phyloP scores from a whole-genome alignment of 2,888 invertebrate species.

The Eumacrocentrus americanus region DNA sequence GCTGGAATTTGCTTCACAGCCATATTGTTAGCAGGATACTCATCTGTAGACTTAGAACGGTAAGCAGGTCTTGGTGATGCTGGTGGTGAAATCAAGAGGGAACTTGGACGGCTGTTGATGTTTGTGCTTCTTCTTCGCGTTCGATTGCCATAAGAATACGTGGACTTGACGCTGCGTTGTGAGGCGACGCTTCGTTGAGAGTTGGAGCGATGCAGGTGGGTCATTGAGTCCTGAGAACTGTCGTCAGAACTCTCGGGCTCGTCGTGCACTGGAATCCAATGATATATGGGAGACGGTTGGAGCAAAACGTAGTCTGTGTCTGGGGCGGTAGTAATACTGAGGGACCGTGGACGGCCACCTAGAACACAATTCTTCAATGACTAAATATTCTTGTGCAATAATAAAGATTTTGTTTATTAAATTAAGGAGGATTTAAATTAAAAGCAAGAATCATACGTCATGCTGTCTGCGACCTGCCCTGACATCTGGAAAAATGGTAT shows the following conservation, averaged over 20 bases:
- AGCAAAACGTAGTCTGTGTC: slow-evolving; percentile 66
- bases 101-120: slow-evolving; percentile 42
- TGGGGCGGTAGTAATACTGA: slow-evolving; percentile 55
- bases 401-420: too few species aligned
- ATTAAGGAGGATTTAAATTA: too few species aligned
- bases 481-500: slow-evolving; percentile 43
- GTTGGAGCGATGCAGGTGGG: slow-evolving; percentile 49
- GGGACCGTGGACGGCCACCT: slow-evolving; percentile 58
- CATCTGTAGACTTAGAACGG: slow-evolving; percentile 54
- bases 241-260: slow-evolving; percentile 60
- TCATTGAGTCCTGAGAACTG: slow-evolving; percentile 59
- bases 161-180: slow-evolving; percentile 48
- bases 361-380: slow-evolving; percentile 35
- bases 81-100: slow-evolving; percentile 53
- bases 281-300: slow-evolving; percentile 64
- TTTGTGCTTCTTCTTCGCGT: slow-evolving; percentile 31
- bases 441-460: too few species aligned
- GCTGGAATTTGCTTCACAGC: slow-evolving; percentile 28
- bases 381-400: not conserved
- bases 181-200: slow-evolving; percentile 55
- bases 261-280: slow-evolving; percentile 64
- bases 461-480: slow-evolving; percentile 44
- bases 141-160: slow-evolving; percentile 42
- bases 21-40: slow-evolving; percentile 36
- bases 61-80: slow-evolving; percentile 52